phyloP scores from a whole-genome alignment of 2,797 vertebrate species.

The Gymnothorax reevesii region DNA sequence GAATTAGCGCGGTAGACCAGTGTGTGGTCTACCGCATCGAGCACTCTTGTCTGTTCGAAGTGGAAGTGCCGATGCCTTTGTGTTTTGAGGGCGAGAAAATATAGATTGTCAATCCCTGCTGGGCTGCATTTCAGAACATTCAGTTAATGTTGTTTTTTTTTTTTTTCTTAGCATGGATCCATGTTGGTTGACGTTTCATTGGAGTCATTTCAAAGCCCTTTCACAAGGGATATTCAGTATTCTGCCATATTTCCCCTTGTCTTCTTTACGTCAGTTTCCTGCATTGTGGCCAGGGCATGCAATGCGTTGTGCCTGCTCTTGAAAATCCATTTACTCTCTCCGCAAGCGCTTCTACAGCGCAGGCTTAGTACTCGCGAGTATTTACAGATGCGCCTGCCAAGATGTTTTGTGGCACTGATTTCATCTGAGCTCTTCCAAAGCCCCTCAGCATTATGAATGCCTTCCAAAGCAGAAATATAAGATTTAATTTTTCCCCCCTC shows the following conservation, averaged over 20 bases:
- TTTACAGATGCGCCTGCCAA: conserved; percentile 50
- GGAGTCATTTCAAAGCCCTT: not conserved
- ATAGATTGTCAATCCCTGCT: conserved; percentile 29
- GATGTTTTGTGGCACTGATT: conserved; percentile 47
- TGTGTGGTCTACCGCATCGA: not conserved
- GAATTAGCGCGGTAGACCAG: not conserved
- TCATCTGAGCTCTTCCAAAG: conserved; percentile 37
- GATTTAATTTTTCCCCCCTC: conserved; percentile 26
- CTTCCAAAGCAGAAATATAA: conserved; percentile 24
- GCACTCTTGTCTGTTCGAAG: conserved; percentile 23
- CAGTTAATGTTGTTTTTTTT: not conserved
- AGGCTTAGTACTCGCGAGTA: conserved; percentile 23
- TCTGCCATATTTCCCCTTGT: conserved; percentile 14
- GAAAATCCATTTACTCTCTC: conserved; percentile 8
- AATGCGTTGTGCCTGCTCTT: not conserved
- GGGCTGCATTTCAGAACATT: not conserved
- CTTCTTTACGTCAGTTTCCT: conserved; percentile 25
- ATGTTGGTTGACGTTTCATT: not conserved
- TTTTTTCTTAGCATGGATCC: not conserved
- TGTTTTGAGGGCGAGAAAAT: conserved; percentile 45
- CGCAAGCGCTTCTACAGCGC: not conserved
- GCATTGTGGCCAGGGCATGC: conserved; percentile 1
- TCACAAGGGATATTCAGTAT: not conserved
- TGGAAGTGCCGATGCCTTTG: conserved; percentile 49
- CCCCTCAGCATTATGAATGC: conserved; percentile 35